Conservation (phyloP, 2,888 invertebrate genomes). For the Bhutanitis thaidina region DNA sequence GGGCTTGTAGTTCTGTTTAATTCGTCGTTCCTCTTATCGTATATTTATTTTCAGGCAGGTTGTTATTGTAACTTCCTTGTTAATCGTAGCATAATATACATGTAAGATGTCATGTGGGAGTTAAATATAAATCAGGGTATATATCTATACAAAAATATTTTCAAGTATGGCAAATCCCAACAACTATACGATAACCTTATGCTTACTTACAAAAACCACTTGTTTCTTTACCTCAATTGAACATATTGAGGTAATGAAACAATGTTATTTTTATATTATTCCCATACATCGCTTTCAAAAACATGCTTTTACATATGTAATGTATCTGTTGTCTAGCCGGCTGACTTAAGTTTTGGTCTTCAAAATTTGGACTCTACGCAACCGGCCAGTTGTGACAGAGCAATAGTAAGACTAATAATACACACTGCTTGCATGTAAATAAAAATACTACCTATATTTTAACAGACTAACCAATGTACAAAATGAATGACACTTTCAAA, state of each 20-base stretch:
- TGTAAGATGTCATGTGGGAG: neutral
- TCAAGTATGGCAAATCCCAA: no score
- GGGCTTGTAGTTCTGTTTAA: no score
- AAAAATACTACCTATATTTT: slow-evolving; percentile 31
- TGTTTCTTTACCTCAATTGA: no score
- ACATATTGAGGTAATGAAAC: no score
- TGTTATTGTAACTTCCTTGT: neutral
- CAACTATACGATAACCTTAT: no score
- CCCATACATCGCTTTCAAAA: neutral
- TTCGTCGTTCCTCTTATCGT: neutral
- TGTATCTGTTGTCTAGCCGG: slow-evolving; percentile 59
- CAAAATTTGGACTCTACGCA: slow-evolving; percentile 67
- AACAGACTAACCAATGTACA: slow-evolving; percentile 29
- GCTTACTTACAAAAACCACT: no score
- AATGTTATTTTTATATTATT: no score
- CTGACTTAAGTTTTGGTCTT: slow-evolving; percentile 68
- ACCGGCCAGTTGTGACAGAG: slow-evolving; percentile 64
- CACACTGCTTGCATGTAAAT: slow-evolving; percentile 51
- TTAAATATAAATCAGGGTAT: no score
- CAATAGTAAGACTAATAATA: slow-evolving; percentile 61
- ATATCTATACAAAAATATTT: no score
- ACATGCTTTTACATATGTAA: slow-evolving; percentile 12
- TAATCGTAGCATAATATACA: neutral
- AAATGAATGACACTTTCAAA: slow-evolving; percentile 20
- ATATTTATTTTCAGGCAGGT: neutral